Evolutionary conservation across 2,113 vertebrate genomes (phyloP), one percentile per base, ranked within the genome.

Genomic region (Leptobrachium leishanense): DNA sequence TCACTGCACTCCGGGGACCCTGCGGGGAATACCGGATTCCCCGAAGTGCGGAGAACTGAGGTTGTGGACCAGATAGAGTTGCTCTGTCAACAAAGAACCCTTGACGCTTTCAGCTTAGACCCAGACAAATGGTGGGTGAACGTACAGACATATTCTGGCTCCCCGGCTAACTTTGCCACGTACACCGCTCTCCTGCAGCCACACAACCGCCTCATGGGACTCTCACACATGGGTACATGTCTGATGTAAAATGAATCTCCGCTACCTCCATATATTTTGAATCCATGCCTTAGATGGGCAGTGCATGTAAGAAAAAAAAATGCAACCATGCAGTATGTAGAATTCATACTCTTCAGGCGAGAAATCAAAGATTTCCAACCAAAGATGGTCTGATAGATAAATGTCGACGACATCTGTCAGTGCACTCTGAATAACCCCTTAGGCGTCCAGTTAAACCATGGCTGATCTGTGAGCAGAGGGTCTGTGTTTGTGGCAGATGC

Each of bases 251-350:
- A 89, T 93, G 95, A 67, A 91, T 99, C 86, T 99, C 97, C 0
- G 96, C 96, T 39, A 98, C 97, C 0, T 98, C 97, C 68, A 98
- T 99, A 88, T 99, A 96, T 86, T 99, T 99, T 4, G 97, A 98
- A 86, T 95, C 97, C 0, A 98, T 99, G 97, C 97, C 97, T 59
- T 99, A 99, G 88, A 98, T 97, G 78, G 91, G 98, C 7, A 93
- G 96, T 0, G 97, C 98, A 92, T 96, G 97, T 90, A 43, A 12
- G 20, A 31, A 31, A 31, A 31, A 31, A 31, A 31, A 31, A 31
- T 31, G 20, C 20, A 31, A 31, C 20, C 20, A 31, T 31, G 20
- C 20, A 31, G 20, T 31, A 31, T 31, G 20, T 31, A 31, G 0
- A 31, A 31, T 31, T 31, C 20, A 31, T 31, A 31, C 20, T 0